phyloP scores from a whole-genome alignment of 2,888 invertebrate species.

The Cataglyphis albicans region DNA sequence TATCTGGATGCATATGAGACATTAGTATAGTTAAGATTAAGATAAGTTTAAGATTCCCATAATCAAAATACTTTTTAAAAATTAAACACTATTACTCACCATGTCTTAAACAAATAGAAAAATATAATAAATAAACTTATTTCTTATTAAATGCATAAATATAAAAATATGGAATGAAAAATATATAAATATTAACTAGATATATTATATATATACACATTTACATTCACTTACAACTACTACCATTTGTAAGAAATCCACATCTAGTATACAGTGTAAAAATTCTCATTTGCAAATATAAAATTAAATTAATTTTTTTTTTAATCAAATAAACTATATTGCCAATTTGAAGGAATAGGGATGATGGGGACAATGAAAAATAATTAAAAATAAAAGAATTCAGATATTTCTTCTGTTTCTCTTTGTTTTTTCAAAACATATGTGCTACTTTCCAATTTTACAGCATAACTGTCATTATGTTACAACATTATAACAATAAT shows the following conservation, averaged over 20 bases:
- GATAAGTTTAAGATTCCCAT: background rate
- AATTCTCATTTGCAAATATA: slow-evolving; percentile 64
- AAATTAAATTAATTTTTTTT: slow-evolving; percentile 61
- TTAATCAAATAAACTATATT: slow-evolving; percentile 67
- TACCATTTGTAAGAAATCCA: slow-evolving; percentile 27
- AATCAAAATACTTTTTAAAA: slow-evolving; percentile 7
- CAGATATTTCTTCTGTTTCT: slow-evolving; percentile 52
- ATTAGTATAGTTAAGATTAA: background rate
- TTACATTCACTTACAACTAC: background rate
- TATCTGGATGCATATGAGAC: background rate
- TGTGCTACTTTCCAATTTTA: slow-evolving; percentile 58
- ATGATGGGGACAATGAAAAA: slow-evolving; percentile 74
- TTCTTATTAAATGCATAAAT: background rate
- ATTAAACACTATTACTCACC: slow-evolving; percentile 51
- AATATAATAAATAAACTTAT: slow-evolving; percentile 37
- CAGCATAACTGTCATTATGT: slow-evolving; percentile 49
- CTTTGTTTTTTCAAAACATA: slow-evolving; percentile 58
- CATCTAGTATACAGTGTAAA: slow-evolving; percentile 44
- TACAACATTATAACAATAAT: slow-evolving; percentile 53
- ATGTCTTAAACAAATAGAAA: slow-evolving; percentile 30
- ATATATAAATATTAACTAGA: background rate
- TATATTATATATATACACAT: background rate
- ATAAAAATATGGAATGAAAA: background rate
- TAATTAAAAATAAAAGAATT: slow-evolving; percentile 71
- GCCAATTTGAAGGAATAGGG: slow-evolving; percentile 73